Percentiles rank a stretch among this genome's conserved stretches.
phyloP scores from a whole-genome alignment of 2,888 invertebrate species.

The Ecliptopera silaceata region DNA sequence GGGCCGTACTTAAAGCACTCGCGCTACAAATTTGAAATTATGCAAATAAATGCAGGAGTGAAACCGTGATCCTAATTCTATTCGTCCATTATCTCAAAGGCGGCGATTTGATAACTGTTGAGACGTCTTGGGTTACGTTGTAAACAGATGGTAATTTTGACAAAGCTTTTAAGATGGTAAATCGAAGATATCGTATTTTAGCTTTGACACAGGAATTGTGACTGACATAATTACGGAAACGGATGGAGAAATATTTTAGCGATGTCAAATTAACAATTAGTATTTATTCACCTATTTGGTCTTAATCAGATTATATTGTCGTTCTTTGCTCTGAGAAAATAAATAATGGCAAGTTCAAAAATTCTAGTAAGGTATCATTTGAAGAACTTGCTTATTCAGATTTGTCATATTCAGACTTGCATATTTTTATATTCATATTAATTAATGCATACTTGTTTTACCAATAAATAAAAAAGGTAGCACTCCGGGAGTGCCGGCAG shows the following conservation, averaged over 20 bases:
- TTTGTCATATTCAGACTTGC: no score
- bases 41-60: conserved; percentile 48
- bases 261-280: no score
- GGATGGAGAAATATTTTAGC: neutral
- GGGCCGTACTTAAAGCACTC: conserved; percentile 28
- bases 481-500: no score
- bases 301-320: no score
- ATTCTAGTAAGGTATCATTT: no score
- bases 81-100: conserved; percentile 52
- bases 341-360: no score
- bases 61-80: conserved; percentile 56
- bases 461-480: no score
- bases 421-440: no score
- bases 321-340: no score
- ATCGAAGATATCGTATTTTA: conserved; percentile 24
- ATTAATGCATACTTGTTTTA: no score
- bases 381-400: no score
- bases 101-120: conserved; percentile 50
- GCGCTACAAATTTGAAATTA: conserved; percentile 43
- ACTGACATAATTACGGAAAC: neutral
- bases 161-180: conserved; percentile 26
- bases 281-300: no score
- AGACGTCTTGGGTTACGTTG: conserved; percentile 40
- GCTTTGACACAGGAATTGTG: neutral
- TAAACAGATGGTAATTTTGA: conserved; percentile 19